phyloP scores from a whole-genome alignment of 2,888 invertebrate species.

The Hyppa rectilinea region DNA sequence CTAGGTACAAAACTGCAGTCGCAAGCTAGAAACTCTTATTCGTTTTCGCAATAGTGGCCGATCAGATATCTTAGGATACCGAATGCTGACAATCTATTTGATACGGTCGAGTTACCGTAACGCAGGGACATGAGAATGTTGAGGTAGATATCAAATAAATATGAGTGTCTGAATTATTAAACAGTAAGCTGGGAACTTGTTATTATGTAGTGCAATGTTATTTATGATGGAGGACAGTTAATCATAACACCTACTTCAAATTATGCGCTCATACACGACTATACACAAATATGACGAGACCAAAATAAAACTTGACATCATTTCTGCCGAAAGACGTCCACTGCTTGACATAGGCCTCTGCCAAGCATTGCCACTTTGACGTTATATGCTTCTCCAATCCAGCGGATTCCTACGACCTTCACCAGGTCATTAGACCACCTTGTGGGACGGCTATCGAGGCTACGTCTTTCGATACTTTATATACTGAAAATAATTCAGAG shows the following conservation, averaged over 20 bases:
- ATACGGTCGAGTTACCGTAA: conserved; percentile 47
- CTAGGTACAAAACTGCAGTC: conserved; percentile 21
- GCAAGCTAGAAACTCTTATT: conserved; percentile 29
- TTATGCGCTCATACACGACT: too few relatives aligned
- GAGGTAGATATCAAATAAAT: conserved; percentile 36
- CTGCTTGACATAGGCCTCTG: too few relatives aligned
- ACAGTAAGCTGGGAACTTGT: conserved; percentile 9
- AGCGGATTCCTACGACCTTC: too few relatives aligned
- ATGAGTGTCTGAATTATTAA: conserved; percentile 12
- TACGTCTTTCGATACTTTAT: too few relatives aligned
- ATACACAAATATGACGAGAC: too few relatives aligned
- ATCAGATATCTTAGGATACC: conserved; percentile 56
- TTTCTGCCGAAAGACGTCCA: too few relatives aligned
- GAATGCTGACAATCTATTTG: conserved; percentile 56
- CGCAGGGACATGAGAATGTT: conserved; percentile 23
- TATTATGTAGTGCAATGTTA: conserved; percentile 4
- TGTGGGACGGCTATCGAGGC: too few relatives aligned
- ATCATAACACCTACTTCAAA: background rate
- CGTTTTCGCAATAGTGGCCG: conserved; percentile 55
- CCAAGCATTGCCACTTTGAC: too few relatives aligned
- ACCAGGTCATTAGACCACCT: too few relatives aligned
- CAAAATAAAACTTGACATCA: too few relatives aligned
- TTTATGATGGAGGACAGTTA: conserved; percentile 12
- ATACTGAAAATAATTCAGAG: background rate
- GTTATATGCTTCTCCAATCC: too few relatives aligned